Conservation (phyloP, 2,888 invertebrate species). For the Hydriomena furcata region DNA sequence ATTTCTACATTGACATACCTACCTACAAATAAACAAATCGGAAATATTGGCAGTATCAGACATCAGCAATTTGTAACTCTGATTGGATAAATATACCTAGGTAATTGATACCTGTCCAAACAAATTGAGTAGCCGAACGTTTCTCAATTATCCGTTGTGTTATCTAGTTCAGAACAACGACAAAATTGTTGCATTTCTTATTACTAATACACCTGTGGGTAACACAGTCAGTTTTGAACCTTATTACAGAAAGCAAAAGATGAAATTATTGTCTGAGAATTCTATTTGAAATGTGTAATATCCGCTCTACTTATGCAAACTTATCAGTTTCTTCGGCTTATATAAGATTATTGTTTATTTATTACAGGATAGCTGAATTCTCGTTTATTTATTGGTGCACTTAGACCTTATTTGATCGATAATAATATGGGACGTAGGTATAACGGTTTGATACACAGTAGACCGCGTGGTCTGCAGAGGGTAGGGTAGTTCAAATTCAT, state of each 20-base stretch:
- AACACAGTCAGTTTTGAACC: conserved; percentile 6
- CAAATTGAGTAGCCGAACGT: conserved; percentile 22
- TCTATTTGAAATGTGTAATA: conserved; percentile 35
- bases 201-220: conserved; percentile 1
- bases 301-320: conserved; percentile 48
- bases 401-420: too few relatives aligned
- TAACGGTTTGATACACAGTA: too few relatives aligned
- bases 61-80: conserved; percentile 25
- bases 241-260: conserved; percentile 1
- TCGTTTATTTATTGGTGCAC: too few relatives aligned
- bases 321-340: not conserved
- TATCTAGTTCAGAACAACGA: conserved; percentile 15
- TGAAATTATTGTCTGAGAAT: conserved; percentile 1
- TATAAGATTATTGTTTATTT: too few relatives aligned
- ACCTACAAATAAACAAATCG: not conserved
- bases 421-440: too few relatives aligned
- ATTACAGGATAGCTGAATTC: too few relatives aligned
- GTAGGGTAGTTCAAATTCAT: too few relatives aligned
- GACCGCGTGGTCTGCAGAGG: too few relatives aligned
- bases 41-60: conserved; percentile 7
- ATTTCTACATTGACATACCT: too few relatives aligned
- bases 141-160: conserved; percentile 20
- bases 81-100: conserved; percentile 21
- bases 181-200: conserved; percentile 22
- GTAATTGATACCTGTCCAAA: conserved; percentile 31